A percentile compares a stretch with the other conserved stretches of the same genome.
These are phyloP conservation scores for Anoplopoma fimbria DNA, from an alignment of 2,113 vertebrate genomes.

Conservation along the genomic window DNA sequence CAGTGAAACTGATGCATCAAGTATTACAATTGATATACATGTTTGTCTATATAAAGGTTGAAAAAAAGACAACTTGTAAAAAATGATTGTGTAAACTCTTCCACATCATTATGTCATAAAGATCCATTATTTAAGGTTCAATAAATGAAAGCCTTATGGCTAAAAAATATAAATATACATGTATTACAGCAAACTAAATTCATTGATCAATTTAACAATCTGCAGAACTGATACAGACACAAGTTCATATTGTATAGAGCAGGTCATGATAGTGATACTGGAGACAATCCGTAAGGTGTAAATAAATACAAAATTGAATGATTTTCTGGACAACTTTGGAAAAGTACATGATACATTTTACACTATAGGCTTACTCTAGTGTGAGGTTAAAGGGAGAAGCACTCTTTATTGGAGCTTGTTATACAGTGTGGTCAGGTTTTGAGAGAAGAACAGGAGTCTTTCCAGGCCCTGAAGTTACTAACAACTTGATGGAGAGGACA, in stretches of 20 bases:
- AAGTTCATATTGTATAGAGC: neutral
- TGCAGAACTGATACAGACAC: neutral
- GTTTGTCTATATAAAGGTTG: neutral
- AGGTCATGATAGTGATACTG: neutral
- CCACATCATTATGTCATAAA: neutral
- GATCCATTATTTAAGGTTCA: neutral
- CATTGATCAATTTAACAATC: neutral
- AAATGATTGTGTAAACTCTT: neutral
- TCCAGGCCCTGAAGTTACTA: neutral
- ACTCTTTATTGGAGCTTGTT: constrained; percentile 27
- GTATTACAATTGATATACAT: neutral
- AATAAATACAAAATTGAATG: neutral
- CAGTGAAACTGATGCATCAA: neutral
- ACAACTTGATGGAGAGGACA: neutral
- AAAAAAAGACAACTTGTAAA: neutral
- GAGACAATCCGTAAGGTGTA: neutral
- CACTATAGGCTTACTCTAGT: neutral
- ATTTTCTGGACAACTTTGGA: neutral
- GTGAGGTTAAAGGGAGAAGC: neutral
- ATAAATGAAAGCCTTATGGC: constrained; percentile 1
- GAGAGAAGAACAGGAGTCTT: neutral
- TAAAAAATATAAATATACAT: neutral
- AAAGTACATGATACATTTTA: neutral
- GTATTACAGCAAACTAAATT: neutral
- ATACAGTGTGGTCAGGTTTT: constrained; percentile 4